phyloP scores from a whole-genome alignment of 2,113 vertebrate species.

The Pedionomus torquatus region DNA sequence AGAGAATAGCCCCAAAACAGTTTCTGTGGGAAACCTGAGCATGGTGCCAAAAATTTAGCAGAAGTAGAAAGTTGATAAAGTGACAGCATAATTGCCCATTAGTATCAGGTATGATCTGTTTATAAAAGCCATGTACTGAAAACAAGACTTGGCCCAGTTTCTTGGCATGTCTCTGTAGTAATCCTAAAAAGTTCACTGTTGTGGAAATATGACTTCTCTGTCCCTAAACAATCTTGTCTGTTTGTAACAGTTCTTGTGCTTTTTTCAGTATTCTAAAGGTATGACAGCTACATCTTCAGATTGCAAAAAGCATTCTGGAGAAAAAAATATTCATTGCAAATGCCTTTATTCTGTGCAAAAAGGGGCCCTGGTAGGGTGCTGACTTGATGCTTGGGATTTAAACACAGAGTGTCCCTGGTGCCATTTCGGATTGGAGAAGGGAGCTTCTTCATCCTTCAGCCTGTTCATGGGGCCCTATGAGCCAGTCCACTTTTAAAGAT shows the following conservation, averaged over 20 bases:
- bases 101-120: background rate
- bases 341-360: background rate
- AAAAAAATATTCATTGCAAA: background rate
- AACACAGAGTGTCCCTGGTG: background rate
- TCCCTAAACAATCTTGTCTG: background rate
- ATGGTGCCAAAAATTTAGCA: background rate
- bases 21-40: background rate
- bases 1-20: background rate
- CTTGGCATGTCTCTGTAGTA: background rate
- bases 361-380: background rate
- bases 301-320: background rate
- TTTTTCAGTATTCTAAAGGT: background rate
- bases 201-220: background rate
- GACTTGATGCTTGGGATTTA: background rate
- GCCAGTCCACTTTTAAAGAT: background rate
- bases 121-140: background rate
- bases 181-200: slow-evolving; percentile 11
- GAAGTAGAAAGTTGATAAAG: background rate
- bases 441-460: background rate
- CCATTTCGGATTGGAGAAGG: background rate
- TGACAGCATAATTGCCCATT: background rate
- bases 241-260: background rate
- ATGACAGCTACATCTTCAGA: background rate
- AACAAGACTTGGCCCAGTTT: background rate
- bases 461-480: background rate